Evolutionary conservation across 1,140 invertebrate genomes (phyloP).

Genomic region (Aphelenchoides fujianensis): DNA sequence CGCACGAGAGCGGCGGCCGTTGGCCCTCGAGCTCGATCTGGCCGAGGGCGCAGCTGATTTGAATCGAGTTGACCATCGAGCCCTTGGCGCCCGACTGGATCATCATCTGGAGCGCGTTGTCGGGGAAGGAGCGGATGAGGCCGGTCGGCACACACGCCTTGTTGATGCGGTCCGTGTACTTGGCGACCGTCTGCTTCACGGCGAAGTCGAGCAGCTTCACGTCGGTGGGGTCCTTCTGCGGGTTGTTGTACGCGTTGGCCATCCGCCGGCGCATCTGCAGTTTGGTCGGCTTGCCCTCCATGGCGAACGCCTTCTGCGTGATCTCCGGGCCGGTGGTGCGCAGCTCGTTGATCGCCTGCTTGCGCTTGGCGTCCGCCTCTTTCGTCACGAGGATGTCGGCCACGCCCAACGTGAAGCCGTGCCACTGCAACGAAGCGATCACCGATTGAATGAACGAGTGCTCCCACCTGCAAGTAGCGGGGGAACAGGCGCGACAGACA

Average conservation of each 20-base stretch:
- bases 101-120: conserved; percentile 95
- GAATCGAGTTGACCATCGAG: conserved; percentile 69
- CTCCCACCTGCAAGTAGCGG: conserved; percentile 74
- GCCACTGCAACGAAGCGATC: conserved; percentile 53
- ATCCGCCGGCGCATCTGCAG: conserved; percentile 66
- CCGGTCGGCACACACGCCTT: conserved; percentile 76
- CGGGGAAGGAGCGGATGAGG: conserved; percentile 80
- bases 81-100: conserved; percentile 97
- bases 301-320: conserved; percentile 72
- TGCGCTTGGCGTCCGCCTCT: conserved; percentile 72
- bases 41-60: conserved; percentile 87
- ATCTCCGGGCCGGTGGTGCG: conserved; percentile 69
- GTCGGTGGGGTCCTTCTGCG: conserved; percentile 72
- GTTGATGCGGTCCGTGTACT: conserved; percentile 84
- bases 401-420: conserved; percentile 90
- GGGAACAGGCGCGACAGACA: conserved; percentile 88
- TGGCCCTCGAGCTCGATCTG: conserved; percentile 98
- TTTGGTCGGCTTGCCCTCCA: conserved; percentile 67
- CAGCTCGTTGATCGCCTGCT: conserved; percentile 71
- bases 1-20: conserved; percentile 87
- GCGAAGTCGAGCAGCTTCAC: conserved; percentile 77
- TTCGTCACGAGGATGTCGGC: conserved; percentile 82
- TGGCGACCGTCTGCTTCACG: conserved; percentile 79
- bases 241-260: conserved; percentile 65
- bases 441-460: conserved; percentile 17